A percentile compares a stretch with the other conserved stretches of the same genome.
These are phyloP conservation scores for Oncorhynchus keta DNA, from an alignment of 2,113 vertebrate genomes.

Conservation along the genomic window DNA sequence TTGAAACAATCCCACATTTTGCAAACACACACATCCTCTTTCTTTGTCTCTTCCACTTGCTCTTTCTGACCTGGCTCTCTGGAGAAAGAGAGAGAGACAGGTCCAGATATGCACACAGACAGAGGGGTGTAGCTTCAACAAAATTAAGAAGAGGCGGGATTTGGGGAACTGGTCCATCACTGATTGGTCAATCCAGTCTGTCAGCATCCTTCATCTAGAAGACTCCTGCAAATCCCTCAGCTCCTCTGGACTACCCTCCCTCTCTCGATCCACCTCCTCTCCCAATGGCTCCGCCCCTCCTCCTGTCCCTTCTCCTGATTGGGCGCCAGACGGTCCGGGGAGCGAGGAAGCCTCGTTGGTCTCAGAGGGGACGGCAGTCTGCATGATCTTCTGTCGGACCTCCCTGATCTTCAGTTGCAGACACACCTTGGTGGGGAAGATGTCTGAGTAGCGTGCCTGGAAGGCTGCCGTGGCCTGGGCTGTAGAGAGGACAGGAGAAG, in stretches of 20 bases:
- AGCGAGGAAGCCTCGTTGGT: slow-evolving; percentile 50
- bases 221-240: slow-evolving; percentile 70
- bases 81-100: slow-evolving; percentile 18
- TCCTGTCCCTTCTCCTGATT: slow-evolving; percentile 44
- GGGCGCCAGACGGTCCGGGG: slow-evolving; percentile 67
- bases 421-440: slow-evolving; percentile 92
- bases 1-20: slow-evolving; percentile 13
- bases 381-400: slow-evolving; percentile 95
- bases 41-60: slow-evolving; percentile 9
- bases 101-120: slow-evolving; percentile 12
- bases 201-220: slow-evolving; percentile 71
- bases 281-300: slow-evolving; percentile 60
- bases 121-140: slow-evolving; percentile 19
- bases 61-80: slow-evolving; percentile 16
- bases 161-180: slow-evolving; percentile 30
- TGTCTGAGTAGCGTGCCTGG: slow-evolving; percentile 87
- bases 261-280: slow-evolving; percentile 66
- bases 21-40: slow-evolving; percentile 28
- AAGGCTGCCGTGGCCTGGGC: slow-evolving; percentile 91
- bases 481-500: slow-evolving; percentile 32
- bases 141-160: slow-evolving; percentile 21
- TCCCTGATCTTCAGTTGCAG: slow-evolving; percentile 92
- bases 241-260: slow-evolving; percentile 61
- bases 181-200: slow-evolving; percentile 11
- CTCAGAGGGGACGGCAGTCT: slow-evolving; percentile 84